phyloP scores from a whole-genome alignment of 2,113 vertebrate species.

The Picathartes gymnocephalus region DNA sequence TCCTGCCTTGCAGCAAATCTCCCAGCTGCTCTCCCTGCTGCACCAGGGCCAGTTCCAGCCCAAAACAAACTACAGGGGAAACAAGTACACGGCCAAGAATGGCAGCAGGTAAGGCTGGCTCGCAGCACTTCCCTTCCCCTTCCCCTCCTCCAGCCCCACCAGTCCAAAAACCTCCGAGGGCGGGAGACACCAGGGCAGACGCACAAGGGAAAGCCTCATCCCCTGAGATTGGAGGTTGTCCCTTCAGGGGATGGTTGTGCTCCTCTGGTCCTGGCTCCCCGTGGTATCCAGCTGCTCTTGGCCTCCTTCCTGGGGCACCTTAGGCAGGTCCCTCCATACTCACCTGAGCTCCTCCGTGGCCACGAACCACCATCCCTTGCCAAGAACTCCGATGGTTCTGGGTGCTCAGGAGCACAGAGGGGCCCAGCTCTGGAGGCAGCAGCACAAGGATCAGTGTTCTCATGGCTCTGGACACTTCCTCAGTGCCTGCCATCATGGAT shows the following conservation, averaged over 20 bases:
- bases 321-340: background rate
- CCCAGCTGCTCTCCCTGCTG: conserved; percentile 94
- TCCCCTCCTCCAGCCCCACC: background rate
- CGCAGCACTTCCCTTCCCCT: background rate
- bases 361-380: background rate
- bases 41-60: conserved; percentile 88
- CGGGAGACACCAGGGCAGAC: background rate
- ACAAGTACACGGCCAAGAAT: conserved; percentile 82
- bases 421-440: background rate
- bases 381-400: rapidly evolving
- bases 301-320: background rate
- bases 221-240: background rate
- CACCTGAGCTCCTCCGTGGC: background rate
- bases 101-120: conserved; percentile 72
- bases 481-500: background rate
- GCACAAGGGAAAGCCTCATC: background rate
- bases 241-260: background rate
- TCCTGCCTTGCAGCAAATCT: conserved; percentile 87
- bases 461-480: background rate
- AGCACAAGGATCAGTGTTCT: background rate
- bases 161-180: background rate
- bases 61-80: conserved; percentile 87
- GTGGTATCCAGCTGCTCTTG: background rate
- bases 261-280: background rate
- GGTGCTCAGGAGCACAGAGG: background rate